Evolutionary conservation across 1,140 invertebrate species (phyloP).

Genomic region (Whitmania pigra): DNA sequence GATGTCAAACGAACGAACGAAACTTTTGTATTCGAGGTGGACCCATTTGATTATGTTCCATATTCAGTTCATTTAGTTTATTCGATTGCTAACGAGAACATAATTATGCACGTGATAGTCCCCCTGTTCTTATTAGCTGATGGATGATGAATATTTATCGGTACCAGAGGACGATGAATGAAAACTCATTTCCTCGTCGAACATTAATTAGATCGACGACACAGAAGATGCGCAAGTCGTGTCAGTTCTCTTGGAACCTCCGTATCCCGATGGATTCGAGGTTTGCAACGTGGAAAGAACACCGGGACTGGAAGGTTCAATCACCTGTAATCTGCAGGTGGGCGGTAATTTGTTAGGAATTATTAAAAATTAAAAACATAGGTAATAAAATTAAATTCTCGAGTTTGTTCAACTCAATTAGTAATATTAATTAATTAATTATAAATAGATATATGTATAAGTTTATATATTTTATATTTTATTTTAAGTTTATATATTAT

Average conservation of each 20-base stretch:
- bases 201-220: slow-evolving; percentile 58
- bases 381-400: not conserved
- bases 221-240: slow-evolving; percentile 70
- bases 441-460: no score
- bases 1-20: not conserved
- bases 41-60: no score
- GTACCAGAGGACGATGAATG: no score
- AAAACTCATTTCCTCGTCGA: not conserved
- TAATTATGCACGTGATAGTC: no score
- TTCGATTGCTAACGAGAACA: no score
- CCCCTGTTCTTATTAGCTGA: no score
- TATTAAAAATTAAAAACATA: not conserved
- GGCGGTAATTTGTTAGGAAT: not conserved
- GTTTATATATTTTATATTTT: no score
- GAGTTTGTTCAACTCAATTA: no score
- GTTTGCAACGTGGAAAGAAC: slow-evolving; percentile 70
- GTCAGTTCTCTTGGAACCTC: slow-evolving; percentile 60
- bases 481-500: no score
- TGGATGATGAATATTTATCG: no score
- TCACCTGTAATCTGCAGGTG: slow-evolving; percentile 55
- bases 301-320: slow-evolving; percentile 50
- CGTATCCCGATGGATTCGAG: slow-evolving; percentile 64
- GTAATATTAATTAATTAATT: no score
- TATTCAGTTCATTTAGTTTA: no score
- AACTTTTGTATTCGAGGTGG: slow-evolving; percentile 1